Base-by-base conservation (phyloP, 2,797 vertebrate species). In the Pogonophryne albipinna region DNA sequence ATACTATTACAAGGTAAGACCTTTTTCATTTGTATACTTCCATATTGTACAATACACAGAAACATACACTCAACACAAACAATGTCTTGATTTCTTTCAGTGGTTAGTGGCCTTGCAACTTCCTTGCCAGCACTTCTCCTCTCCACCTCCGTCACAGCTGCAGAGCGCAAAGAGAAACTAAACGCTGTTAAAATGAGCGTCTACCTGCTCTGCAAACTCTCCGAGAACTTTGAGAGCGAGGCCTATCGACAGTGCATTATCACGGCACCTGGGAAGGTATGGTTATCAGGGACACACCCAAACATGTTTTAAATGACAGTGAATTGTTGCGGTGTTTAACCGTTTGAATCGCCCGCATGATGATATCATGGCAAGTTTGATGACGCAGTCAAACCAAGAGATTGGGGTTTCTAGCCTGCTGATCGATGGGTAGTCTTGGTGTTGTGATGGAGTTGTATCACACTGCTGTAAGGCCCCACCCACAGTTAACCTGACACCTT, bases 151-250 rank as follows among this genome's bases (percentile, higher is more conserved):
- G 60, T 96, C 71, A 93, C 94, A 19, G 64, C 80, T 0, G 80
- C 89, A 3, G 95, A 97, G 68, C 95, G 96, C 3, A 86, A 92
- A 38, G 92, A 95, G 76, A 96, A 98, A 34, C 95, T 97, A 1
- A 99, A 95, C 1, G 93, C 96, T 0, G 95, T 99, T 8, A 99
- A 99, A 91, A 99, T 99, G 98, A 97, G 96, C 10, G 96, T 98
- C 61, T 99, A 97, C 74, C 85, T 97, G 65, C 94, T 99, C 50
- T 93, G 95, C 80, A 96, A 97, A 80, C 93, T 99, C 44, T 74
- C 96, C 51, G 96, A 98, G 61, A 93, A 85, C 20, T 96, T 99
- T 62, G 98, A 99, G 92, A 95, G 90, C 9, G 93, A 96, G 74
- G 93, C 90, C 3, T 94, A 80, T 74, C 95, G 95, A 69, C 95